These are phyloP conservation scores for Choloepus didactylus DNA, from an alignment of 2,797 vertebrate species.

Conservation along the genomic window DNA sequence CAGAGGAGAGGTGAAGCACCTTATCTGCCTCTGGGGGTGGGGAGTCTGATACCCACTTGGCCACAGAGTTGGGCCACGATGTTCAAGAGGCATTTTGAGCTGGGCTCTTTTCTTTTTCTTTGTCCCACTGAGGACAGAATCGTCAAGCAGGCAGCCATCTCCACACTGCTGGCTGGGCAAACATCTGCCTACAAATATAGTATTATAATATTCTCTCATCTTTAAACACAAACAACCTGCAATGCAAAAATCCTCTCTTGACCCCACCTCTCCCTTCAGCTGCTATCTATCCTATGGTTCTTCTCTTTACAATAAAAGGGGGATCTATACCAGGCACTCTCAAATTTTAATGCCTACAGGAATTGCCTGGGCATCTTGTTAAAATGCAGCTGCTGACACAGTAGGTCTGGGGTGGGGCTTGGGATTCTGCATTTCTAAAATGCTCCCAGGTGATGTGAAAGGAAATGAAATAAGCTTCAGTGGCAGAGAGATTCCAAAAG, in stretches of 20 bases:
- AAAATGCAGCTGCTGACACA: not conserved
- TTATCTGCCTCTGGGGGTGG: not conserved
- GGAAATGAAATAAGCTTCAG: no score
- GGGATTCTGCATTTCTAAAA: not conserved
- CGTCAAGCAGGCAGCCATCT: not conserved
- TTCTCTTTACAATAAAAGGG: not conserved
- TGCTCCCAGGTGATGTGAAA: not conserved
- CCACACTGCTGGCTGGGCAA: not conserved
- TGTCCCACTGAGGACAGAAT: not conserved
- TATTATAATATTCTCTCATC: not conserved
- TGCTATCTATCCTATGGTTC: not conserved
- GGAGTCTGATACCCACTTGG: not conserved
- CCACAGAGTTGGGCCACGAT: not conserved
- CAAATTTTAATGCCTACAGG: not conserved
- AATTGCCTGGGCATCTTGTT: not conserved
- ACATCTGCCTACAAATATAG: not conserved
- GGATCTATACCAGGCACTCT: not conserved
- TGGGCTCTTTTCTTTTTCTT: not conserved
- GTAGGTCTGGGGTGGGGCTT: not conserved
- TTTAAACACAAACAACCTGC: not conserved
- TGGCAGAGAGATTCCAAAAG: no score
- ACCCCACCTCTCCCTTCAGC: not conserved
- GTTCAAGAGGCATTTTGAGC: not conserved
- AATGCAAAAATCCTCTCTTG: not conserved
- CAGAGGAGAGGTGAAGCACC: not conserved